Base-by-base conservation (phyloP, 2,888 invertebrate genomes). In the Zaprionus bogoriensis region DNA sequence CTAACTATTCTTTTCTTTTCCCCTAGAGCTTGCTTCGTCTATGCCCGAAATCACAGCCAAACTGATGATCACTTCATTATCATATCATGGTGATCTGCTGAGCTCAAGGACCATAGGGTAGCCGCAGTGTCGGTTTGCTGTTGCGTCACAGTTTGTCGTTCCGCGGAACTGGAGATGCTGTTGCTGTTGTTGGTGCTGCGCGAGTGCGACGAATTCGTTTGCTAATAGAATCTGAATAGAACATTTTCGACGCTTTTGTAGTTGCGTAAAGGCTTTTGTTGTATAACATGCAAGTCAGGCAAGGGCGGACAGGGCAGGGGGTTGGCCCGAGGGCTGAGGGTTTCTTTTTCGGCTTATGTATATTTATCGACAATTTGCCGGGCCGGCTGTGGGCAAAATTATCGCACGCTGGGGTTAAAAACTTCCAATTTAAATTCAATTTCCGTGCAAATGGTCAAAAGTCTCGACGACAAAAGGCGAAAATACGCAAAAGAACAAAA, bases 371-470 rank as follows among this genome's bases (percentile, higher is more conserved):
- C 77, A 67, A 77, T 61, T 77, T 74, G 55, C 50, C 59, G 59
- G 53, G 77, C 20, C 46, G 71, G 76, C 25, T 69, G 70, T 61
- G 74, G 63, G 63, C 61, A 76, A 75, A 85, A 82, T 82, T 82
- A 82, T 82, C 87, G 88, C 85, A 70, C 81, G 81, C 69, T 77
- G 87, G 82, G 82, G 88, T 87, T 87, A 87, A 88, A 88, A 87
- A 77, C 87, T 77, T 88, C 74, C 87, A 87, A 87, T 87, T 87
- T 89, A 89, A 86, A 87, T 87, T 87, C 87, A 86, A 89, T 89
- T 89, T 87, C 88, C 88, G 88, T 86, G 88, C 88, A 82, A 81
- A 87, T 77, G 82, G 82, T 87, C 82, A 82, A 87, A 87, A 87
- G 88, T 83, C 88, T 83, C 72, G 67, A 48, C 79, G 66, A 80